These are phyloP conservation scores for Pteropus rufus DNA, from an alignment of 2,797 vertebrate genomes.

Conservation along the genomic window DNA sequence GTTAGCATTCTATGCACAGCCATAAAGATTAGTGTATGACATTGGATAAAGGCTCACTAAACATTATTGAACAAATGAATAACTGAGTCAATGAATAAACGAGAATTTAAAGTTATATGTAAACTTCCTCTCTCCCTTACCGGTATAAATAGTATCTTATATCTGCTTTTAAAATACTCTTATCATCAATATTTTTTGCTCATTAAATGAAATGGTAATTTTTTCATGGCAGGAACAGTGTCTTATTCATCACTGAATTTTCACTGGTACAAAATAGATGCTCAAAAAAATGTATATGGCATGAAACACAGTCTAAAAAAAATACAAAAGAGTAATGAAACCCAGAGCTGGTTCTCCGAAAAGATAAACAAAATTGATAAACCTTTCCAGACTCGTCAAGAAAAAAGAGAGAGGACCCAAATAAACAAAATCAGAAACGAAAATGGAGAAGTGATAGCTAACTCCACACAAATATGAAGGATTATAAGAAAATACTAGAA, in stretches of 20 bases:
- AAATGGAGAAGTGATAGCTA: too few species aligned
- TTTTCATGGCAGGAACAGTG: neutral
- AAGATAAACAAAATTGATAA: too few species aligned
- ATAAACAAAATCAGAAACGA: too few species aligned
- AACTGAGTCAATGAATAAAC: neutral
- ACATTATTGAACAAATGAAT: neutral
- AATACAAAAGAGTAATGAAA: too few species aligned
- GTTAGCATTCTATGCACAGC: neutral
- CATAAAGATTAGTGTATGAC: neutral
- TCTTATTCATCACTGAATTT: conserved; percentile 3
- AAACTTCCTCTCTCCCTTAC: neutral
- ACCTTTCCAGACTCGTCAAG: too few species aligned
- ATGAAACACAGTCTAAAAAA: too few species aligned
- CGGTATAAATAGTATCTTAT: neutral
- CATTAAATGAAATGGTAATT: neutral
- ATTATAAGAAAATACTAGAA: too few species aligned
- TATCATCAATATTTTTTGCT: neutral
- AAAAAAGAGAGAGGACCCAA: too few species aligned
- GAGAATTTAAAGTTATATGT: neutral
- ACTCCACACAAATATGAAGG: too few species aligned
- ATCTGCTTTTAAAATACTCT: neutral
- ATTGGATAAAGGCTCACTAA: neutral
- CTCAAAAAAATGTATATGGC: neutral
- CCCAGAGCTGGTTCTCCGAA: too few species aligned
- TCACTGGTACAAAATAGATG: neutral